Base-by-base conservation (phyloP, 2,113 vertebrate species). In the Dromiciops gliroides region DNA sequence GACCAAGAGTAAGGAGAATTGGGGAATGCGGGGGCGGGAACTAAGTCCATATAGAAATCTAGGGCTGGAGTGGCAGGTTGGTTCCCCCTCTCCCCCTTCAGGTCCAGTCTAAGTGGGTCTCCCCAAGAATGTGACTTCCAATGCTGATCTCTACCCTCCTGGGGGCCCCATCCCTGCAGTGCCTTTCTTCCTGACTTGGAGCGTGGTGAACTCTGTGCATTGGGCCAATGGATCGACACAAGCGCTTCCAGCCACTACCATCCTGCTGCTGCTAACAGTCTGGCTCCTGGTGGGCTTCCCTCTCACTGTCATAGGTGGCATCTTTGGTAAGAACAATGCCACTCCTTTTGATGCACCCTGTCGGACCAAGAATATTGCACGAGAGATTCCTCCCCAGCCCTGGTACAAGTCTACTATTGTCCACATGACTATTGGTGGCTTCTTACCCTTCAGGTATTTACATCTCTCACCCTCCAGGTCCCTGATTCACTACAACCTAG, bases 391-490 rank as follows among this genome's bases (percentile, higher is more conserved):
- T 0, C n/a, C 97, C 8, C 99, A 99, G 96, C 99, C 99, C 47
- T 99, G 99, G 99, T 99, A 99, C 98, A 99, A 99, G 95, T 99
- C 99, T 95, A 97, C 99, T 0, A 97, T 99, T 0, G 98, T 99
- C 49, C 99, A 99, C 98, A 99, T 99, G 99, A 99, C 99, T 95
- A 99, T 99, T 7, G 99, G 99, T 0, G 99, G 99, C 95, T 99
- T 99, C 98, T 98, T 99, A 83, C 99, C 99, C 48, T 99, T 99
- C 99, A 99, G 99, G 99, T 99, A 97, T 92, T 89, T 25, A 93
- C 50, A 47, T 83, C 31, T n/a, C 37, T 94, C 49, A 89, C 48
- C 92, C 22, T 90, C 31, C 24, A 50, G 47, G 3, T 44, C 91
- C 89, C 60, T 93, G 89, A 50, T 51, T 48, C 56, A 60, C 53